These are phyloP conservation scores for Artemisiospiza belli DNA, from an alignment of 2,113 vertebrate species.

Conservation along the genomic window DNA sequence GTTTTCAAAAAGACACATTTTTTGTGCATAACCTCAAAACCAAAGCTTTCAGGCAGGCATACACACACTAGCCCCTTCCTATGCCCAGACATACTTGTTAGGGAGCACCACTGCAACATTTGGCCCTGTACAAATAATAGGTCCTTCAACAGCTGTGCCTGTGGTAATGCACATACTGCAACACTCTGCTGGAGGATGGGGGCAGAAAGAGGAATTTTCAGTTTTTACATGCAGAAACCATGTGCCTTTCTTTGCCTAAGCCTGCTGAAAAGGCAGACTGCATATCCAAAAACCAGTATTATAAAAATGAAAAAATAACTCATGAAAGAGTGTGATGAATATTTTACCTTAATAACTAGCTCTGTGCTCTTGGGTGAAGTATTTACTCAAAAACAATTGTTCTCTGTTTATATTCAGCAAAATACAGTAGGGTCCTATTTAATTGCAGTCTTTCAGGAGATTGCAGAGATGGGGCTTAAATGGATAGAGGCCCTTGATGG, in stretches of 20 bases:
- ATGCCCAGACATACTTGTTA: not conserved
- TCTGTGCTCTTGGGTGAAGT: not conserved
- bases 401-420: not conserved
- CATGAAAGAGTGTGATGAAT: not conserved
- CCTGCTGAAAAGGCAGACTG: not conserved
- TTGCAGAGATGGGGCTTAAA: not conserved
- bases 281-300: not conserved
- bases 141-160: not conserved
- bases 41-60: not conserved
- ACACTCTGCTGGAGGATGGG: not conserved
- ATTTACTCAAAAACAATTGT: not conserved
- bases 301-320: not conserved
- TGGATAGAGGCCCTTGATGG: not conserved
- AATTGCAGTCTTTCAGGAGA: not conserved
- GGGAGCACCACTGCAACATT: not conserved
- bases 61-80: not conserved
- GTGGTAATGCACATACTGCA: not conserved
- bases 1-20: accelerated
- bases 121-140: not conserved
- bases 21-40: not conserved
- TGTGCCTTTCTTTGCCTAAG: not conserved
- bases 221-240: not conserved
- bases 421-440: not conserved
- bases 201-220: conserved; percentile 11
- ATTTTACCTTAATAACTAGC: not conserved